Conservation (phyloP, 2,888 invertebrate genomes). For the Stramonita haemastoma region DNA sequence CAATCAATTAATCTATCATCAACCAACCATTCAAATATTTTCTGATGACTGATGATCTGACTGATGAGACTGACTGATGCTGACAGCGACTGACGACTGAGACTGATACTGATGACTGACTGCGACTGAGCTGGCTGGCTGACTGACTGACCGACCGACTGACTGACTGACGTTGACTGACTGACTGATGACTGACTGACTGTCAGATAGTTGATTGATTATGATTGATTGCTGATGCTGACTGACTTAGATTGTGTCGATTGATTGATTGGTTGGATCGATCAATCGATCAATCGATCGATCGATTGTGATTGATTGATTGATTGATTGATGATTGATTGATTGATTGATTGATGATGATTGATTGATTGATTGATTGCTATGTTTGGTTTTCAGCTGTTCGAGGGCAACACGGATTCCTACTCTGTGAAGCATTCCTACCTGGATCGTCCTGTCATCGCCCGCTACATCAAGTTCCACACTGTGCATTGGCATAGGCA, state of each 20-base stretch:
- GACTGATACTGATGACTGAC: no score
- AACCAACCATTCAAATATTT: no score
- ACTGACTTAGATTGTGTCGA: background rate
- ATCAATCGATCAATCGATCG: background rate
- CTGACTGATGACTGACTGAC: background rate
- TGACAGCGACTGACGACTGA: no score
- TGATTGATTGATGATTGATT: background rate
- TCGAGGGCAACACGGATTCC: slow-evolving; percentile 79
- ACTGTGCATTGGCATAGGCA: slow-evolving; percentile 79
- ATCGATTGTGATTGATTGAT: background rate
- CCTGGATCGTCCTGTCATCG: slow-evolving; percentile 78
- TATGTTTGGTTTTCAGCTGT: slow-evolving; percentile 73
- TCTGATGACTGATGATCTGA: no score
- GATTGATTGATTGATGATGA: background rate
- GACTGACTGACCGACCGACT: no score
- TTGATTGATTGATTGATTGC: background rate
- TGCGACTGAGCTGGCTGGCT: no score
- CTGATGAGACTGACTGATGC: no score
- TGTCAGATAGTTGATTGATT: no score
- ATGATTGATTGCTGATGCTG: no score
- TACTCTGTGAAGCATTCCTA: slow-evolving; percentile 79
- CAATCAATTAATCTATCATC: no score
- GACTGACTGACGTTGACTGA: no score
- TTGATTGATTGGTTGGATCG: background rate
- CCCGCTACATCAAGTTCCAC: slow-evolving; percentile 79